Evolutionary conservation across 2,888 invertebrate genomes (phyloP).

Genomic region (Cerceris ruficornis): DNA sequence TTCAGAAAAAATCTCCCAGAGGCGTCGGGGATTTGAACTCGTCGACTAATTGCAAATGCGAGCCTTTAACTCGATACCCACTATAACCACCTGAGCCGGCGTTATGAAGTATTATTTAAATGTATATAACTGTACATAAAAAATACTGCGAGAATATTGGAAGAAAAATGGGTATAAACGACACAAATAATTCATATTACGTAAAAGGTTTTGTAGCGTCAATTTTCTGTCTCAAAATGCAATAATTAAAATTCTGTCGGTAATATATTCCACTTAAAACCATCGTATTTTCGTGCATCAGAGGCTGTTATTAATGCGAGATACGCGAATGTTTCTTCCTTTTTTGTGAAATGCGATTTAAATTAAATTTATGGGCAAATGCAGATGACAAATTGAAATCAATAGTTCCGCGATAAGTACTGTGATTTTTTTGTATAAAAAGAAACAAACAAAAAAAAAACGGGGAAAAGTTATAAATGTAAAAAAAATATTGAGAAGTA

Average conservation of each 20-base stretch:
- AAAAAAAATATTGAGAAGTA: background rate
- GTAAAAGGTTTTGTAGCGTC: constrained; percentile 4
- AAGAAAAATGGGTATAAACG: background rate
- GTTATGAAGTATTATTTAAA: too few species aligned
- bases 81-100: too few species aligned
- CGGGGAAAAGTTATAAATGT: background rate
- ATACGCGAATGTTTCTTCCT: background rate
- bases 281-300: background rate
- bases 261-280: constrained; percentile 8
- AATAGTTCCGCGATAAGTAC: background rate
- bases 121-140: too few species aligned
- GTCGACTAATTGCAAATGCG: too few species aligned
- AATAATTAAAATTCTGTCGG: background rate
- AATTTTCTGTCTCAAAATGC: background rate
- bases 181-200: background rate
- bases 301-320: background rate
- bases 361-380: background rate
- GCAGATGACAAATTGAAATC: constrained; percentile 1
- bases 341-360: background rate
- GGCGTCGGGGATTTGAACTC: too few species aligned
- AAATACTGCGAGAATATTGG: background rate
- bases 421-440: background rate
- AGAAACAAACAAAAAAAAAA: background rate
- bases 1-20: too few species aligned
- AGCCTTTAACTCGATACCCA: too few species aligned